Conservation (phyloP, 2,113 vertebrate species). For the Mellivora capensis region DNA sequence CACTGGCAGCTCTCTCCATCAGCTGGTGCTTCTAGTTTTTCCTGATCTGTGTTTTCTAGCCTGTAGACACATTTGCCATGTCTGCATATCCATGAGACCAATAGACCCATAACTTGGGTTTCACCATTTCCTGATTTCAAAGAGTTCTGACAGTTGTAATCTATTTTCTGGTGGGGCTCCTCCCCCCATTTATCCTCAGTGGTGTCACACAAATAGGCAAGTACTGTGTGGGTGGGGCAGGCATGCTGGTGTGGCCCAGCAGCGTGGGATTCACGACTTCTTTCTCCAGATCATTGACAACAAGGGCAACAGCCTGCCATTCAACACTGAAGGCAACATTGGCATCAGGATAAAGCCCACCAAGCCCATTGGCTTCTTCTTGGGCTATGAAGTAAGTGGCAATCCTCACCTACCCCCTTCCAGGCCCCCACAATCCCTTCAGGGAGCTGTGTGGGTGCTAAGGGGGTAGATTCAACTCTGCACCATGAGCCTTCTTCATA, state of each 20-base stretch:
- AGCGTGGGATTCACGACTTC: not conserved
- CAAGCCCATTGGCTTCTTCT: conserved; percentile 85
- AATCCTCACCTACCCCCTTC: not conserved
- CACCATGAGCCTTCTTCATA: not conserved
- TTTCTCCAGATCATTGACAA: conserved; percentile 86
- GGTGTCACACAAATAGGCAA: not conserved
- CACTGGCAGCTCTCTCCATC: not conserved
- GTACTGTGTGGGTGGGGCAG: too few relatives aligned
- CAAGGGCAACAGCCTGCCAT: conserved; percentile 79
- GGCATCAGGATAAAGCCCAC: conserved; percentile 86
- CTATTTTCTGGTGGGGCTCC: not conserved
- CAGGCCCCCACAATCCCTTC: too few relatives aligned
- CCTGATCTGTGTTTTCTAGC: not conserved
- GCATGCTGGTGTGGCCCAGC: too few relatives aligned
- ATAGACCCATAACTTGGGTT: not conserved
- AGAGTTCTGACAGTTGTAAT: not conserved
- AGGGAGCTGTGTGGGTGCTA: not conserved
- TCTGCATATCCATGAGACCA: not conserved
- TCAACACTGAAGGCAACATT: conserved; percentile 85
- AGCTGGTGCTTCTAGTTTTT: not conserved
- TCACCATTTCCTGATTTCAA: not conserved
- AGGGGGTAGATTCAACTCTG: not conserved
- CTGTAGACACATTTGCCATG: not conserved
- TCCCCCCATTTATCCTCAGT: not conserved
- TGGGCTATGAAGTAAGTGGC: conserved; percentile 83